Evolutionary conservation across 1,140 invertebrate genomes (phyloP).

Genomic region (Dendroctonus valens): DNA sequence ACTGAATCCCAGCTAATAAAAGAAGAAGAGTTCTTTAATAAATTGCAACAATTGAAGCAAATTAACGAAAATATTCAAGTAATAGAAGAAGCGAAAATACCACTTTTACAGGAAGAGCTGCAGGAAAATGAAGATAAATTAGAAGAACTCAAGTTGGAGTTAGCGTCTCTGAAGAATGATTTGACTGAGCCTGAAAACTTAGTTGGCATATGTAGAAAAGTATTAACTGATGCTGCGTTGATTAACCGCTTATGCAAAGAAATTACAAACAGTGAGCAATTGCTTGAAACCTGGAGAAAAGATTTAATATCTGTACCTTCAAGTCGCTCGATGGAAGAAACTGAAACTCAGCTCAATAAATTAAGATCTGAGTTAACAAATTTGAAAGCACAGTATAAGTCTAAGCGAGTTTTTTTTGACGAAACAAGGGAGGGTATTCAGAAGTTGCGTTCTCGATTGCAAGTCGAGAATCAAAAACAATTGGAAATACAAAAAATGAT

Average conservation of each 20-base stretch:
- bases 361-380: conserved; percentile 49
- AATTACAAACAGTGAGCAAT: conserved; percentile 33
- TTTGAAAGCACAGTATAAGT: conserved; percentile 27
- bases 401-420: conserved; percentile 33
- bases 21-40: conserved; percentile 41
- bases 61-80: conserved; percentile 40
- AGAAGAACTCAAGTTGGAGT: conserved; percentile 27
- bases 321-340: conserved; percentile 52
- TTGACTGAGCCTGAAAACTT: conserved; percentile 35
- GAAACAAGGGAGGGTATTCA: conserved; percentile 39
- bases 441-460: conserved; percentile 37
- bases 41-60: conserved; percentile 43
- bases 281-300: conserved; percentile 47
- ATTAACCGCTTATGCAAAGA: conserved; percentile 45
- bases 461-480: conserved; percentile 36
- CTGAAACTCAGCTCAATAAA: conserved; percentile 51
- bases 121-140: conserved; percentile 30
- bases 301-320: conserved; percentile 51
- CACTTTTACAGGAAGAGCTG: conserved; percentile 32
- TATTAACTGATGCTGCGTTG: conserved; percentile 42
- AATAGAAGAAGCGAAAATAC: conserved; percentile 35
- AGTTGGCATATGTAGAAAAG: conserved; percentile 34
- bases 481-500: conserved; percentile 39
- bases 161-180: conserved; percentile 34
- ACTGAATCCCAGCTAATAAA: conserved; percentile 46